Base-by-base conservation (phyloP, 2,888 invertebrate species). In the Cosmia pyralina region DNA sequence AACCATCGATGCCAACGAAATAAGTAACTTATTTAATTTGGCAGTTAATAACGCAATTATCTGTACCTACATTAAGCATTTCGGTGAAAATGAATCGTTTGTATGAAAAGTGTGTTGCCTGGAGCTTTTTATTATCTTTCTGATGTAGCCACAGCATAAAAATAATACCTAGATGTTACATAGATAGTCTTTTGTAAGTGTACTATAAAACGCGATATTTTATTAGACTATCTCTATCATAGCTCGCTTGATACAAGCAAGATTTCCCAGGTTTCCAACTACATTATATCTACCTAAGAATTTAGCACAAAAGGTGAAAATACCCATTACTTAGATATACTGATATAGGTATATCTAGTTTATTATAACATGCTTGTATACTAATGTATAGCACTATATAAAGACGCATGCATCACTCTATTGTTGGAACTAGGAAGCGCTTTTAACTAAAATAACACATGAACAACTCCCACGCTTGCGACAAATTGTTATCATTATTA, bases 401-500 rank as follows among this genome's bases (percentile, higher is more conserved):
- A 77, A 79, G 71, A 67, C 64, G 73, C 79, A 77, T 83, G 84
- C 73, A 76, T 72, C 75, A 57, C 69, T 83, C 77, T 86, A 87
- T 86, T 86, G 87, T 85, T 83, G 79, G 81, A 83, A 86, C 84
- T 83, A 83, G 85, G 83, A 88, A 89, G 84, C 82, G 87, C 89
- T 90, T 88, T 89, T 88, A 90, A 85, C 88, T 88, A 86, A 88
- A 89, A 88, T 88, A 89, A 87, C 87, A 89, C 69, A 79, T 79
- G 83, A 74, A 68, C 76, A 67, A 83, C 87, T 90, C 90, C 90
- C 89, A 89, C 89, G 85, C 89, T 76, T 81, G 82, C 66, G 78
- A 75, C 82, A 75, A 79, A 72, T 72, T 72, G 73, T 83, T 81
- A 78, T 81, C 78, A 84, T 77, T 78, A 75, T 75, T 76, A 82